Conservation (phyloP, 1,140 invertebrate species). For the Drosophila leontia region DNA sequence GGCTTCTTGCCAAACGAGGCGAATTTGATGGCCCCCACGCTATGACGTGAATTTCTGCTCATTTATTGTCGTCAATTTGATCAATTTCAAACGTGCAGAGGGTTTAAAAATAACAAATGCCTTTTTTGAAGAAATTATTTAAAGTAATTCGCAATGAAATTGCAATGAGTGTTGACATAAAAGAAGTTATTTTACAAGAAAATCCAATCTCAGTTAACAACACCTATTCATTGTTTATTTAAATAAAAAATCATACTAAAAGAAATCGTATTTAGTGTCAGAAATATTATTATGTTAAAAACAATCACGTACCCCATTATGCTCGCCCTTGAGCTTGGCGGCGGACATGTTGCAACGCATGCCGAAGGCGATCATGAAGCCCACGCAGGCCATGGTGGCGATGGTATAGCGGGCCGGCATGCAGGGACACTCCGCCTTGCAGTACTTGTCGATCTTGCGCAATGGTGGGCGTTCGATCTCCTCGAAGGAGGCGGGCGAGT, state of each 20-base stretch:
- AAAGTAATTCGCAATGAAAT: background rate
- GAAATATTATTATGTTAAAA: background rate
- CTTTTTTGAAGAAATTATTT: no score
- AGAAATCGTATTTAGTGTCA: background rate
- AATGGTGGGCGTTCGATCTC: conserved; percentile 91
- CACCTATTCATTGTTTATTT: background rate
- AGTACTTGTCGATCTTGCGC: conserved; percentile 94
- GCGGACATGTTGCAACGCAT: conserved; percentile 99
- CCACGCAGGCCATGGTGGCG: conserved; percentile 93
- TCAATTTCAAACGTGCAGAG: conserved; percentile 6
- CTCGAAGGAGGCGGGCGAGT: conserved; percentile 89
- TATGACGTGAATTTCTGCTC: conserved; percentile 1
- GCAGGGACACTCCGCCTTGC: conserved; percentile 94
- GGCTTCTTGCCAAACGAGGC: conserved; percentile 56
- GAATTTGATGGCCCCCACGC: conserved; percentile 40
- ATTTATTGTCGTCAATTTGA: conserved; percentile 9
- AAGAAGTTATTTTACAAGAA: background rate
- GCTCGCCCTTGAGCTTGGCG: conserved; percentile 91
- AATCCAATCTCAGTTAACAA: background rate
- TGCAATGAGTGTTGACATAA: background rate
- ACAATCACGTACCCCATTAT: conserved; percentile 85
- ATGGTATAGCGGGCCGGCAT: conserved; percentile 95
- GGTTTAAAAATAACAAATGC: background rate
- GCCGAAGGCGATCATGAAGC: conserved; percentile 97
- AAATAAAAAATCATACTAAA: background rate